phyloP scores from a whole-genome alignment of 2,113 vertebrate genomes.

The Tachysurus fulvidraco region DNA sequence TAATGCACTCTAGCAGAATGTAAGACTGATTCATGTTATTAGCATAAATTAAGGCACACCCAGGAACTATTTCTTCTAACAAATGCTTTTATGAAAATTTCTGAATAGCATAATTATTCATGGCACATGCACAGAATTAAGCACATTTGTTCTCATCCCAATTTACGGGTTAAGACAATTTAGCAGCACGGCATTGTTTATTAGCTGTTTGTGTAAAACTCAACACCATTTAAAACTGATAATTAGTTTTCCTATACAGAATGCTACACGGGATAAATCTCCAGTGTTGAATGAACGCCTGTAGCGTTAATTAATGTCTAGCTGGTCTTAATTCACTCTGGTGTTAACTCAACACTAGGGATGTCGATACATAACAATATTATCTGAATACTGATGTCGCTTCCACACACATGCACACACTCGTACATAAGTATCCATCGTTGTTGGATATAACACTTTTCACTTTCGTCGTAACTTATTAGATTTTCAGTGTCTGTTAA shows the following conservation, averaged over 20 bases:
- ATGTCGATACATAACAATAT: constrained; percentile 10
- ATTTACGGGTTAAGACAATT: constrained; percentile 34
- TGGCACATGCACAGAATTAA: constrained; percentile 16
- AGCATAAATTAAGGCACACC: constrained; percentile 39
- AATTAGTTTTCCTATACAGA: constrained; percentile 6
- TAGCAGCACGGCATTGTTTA: constrained; percentile 17
- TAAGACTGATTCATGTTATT: constrained; percentile 28
- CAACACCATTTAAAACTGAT: constrained; percentile 24
- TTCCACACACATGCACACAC: neutral
- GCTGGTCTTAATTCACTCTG: neutral
- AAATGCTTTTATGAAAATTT: constrained; percentile 40
- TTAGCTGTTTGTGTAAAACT: constrained; percentile 14
- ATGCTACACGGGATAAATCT: constrained; percentile 27
- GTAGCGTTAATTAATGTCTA: constrained; percentile 15
- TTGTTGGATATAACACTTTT: neutral
- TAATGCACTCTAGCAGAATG: constrained; percentile 23
- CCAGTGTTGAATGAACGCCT: constrained; percentile 6
- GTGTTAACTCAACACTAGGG: constrained; percentile 1
- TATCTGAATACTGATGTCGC: neutral
- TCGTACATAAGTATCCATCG: neutral
- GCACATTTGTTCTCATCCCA: constrained; percentile 28
- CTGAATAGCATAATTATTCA: constrained; percentile 27
- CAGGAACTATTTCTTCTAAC: constrained; percentile 19
- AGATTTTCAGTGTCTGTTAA: neutral
- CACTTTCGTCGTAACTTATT: neutral